Evolutionary conservation across 30 jellyfish, hydroid and myxozoan genomes (phyloP), one percentile per base, ranked within the genome.

Genomic region (Nemopilema nomurai): DNA sequence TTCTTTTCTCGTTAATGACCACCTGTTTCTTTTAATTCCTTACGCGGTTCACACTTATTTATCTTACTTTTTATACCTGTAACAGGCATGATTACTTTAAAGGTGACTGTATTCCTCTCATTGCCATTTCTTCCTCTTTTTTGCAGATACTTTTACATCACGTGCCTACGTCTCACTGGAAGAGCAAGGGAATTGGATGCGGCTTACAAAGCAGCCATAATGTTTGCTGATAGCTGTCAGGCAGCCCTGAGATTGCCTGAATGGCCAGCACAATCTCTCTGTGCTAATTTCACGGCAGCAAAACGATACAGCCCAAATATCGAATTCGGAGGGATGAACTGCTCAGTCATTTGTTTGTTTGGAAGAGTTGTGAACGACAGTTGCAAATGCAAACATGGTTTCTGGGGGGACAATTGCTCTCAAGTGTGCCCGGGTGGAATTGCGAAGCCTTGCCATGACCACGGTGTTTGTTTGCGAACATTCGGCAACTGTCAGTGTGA

Each of bases 341-440:
- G 93, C 81, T 74, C 87, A n/a, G 67, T 0, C 8, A 32, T 67
- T 0, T 85, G 93, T 33, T 30, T 19, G 27, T 85, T 85, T 52
- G 93, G 93, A 30, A 74, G 24, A 18, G 51, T 21, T 1, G 51
- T 18, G 1, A 76, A 28, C 25, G 83, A 66, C 53, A 67, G 51
- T 29, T 85, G 93, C 49, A 22, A 27, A 51, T 85, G 93, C 66
- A 62, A 74, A 1, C 74, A 32, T 65, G 93, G 93, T 18, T 85
- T 73, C 31, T 85, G 93, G 93, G 93, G 88, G 23, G 67, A 22
- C 22, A 27, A 51, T 26, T 85, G 93, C 25, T 20, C 81, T 1
- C 22, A 28, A 31, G 71, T 65, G 19, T 85, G 93, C 41, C 93
- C 93, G 1, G 93, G 93, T 0, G 93, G 93, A 32, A 67, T 87